Base-by-base conservation (phyloP, 2,888 invertebrate species). In the Lycia hirtaria region DNA sequence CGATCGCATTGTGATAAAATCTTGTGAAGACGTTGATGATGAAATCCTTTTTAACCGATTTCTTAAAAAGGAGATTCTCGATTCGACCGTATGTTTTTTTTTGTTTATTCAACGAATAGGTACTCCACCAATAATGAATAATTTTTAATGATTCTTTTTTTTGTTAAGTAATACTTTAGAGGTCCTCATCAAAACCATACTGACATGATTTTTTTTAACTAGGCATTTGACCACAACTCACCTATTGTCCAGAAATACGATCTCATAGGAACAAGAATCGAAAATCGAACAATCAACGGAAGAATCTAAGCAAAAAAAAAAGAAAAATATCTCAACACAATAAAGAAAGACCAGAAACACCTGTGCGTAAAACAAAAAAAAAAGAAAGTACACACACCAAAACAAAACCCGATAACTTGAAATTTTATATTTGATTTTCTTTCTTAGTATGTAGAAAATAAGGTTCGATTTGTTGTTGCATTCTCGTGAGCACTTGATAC, bases 321-420 rank as follows among this genome's bases (percentile, higher is more conserved):
- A 52, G 1, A n/a, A 48, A 45, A 57, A 50, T 51, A 52, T 56
- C 44, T 44, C 32, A 47, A 52, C 48, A 43, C 59, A 50, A 59
- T 55, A 61, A 59, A 55, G 35, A 45, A 55, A 48, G 56, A 65
- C 22, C 43, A 59, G 50, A 57, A 48, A 54, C 65, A 65, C 65
- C 65, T 65, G 65, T 65, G 61, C 59, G 48, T 61, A 28, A 19
- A 38, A 0, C 10, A 48, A 55, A 56, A 62, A 58, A 50, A 54
- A 38, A 45, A 45, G 38, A 49, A 53, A 48, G 53, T 38, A 41
- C 17, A 53, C 22, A 24, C 17, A 37, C 38, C 57, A 49, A 60
- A 63, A 64, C 55, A 65, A 51, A 26, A 51, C 32, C 37, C 12
- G 24, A 45, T 19, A 19, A 30, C 41, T n/a, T 26, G 15, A 7